Conservation (phyloP, 2,113 vertebrate genomes). For the Myotis davidii region DNA sequence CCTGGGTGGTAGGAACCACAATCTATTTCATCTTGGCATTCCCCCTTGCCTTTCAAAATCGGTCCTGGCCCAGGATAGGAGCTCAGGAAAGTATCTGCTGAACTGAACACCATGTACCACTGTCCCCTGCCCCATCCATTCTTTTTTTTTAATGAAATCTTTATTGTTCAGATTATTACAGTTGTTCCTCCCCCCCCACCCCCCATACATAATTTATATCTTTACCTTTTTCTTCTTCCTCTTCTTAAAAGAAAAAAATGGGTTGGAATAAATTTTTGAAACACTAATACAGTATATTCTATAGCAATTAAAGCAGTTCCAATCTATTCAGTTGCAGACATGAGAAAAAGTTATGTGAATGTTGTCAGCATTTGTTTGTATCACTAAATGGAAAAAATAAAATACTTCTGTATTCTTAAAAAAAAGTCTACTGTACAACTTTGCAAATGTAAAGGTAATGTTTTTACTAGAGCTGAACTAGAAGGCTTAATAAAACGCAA, state of each 20-base stretch:
- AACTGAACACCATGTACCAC: slow-evolving; percentile 19
- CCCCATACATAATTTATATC: neutral
- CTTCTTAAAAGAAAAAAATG: neutral
- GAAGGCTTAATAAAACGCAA: slow-evolving; percentile 25
- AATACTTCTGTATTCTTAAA: neutral
- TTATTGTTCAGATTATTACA: no score
- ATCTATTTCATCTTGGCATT: slow-evolving; percentile 9
- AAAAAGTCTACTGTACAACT: neutral
- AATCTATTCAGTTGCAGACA: neutral
- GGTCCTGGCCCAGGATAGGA: neutral
- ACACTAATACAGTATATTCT: neutral
- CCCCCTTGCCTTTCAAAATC: neutral
- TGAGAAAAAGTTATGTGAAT: neutral
- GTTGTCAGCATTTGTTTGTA: neutral
- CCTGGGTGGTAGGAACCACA: neutral
- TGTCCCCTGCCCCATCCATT: neutral
- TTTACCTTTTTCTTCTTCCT: no score
- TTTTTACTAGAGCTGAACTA: slow-evolving; percentile 21
- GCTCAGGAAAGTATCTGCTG: neutral
- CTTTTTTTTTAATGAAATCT: neutral
- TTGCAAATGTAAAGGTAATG: slow-evolving; percentile 1
- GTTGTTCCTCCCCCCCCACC: no score
- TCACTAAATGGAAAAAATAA: neutral
- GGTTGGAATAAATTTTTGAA: neutral
- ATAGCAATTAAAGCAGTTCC: neutral